phyloP scores from a whole-genome alignment of 2,888 invertebrate genomes.

The Cerastis rubricosa region DNA sequence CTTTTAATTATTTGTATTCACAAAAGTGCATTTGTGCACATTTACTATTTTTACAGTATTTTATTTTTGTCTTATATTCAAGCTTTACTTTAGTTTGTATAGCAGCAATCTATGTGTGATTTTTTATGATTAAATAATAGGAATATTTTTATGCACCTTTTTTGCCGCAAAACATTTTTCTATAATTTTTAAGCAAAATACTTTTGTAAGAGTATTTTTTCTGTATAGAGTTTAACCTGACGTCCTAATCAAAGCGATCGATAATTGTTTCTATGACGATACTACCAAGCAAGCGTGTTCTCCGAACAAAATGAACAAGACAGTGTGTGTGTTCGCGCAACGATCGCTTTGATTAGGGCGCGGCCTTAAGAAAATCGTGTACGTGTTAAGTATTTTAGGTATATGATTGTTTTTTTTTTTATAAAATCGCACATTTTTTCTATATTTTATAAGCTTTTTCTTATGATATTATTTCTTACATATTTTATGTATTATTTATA shows the following conservation, averaged over 20 bases:
- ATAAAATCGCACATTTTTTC: neutral
- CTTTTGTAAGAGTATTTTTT: neutral
- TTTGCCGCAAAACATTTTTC: neutral
- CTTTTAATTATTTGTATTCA: slow-evolving; percentile 28
- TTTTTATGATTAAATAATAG: slow-evolving; percentile 13
- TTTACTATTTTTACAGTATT: slow-evolving; percentile 43
- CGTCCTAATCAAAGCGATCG: neutral
- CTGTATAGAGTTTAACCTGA: neutral
- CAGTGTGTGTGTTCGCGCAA: neutral
- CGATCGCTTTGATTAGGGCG: neutral
- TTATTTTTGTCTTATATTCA: neutral
- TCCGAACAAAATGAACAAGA: neutral
- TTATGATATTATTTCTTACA: slow-evolving; percentile 38
- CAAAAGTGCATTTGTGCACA: slow-evolving; percentile 33
- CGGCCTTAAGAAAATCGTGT: neutral
- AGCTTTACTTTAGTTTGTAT: slow-evolving; percentile 33
- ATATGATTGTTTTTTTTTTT: neutral
- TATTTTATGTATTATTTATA: slow-evolving; percentile 57
- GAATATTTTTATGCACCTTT: slow-evolving; percentile 6
- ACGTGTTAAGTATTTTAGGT: slow-evolving; percentile 7
- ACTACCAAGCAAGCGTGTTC: neutral
- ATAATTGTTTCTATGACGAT: neutral
- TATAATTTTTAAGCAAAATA: neutral
- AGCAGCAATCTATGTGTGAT: neutral
- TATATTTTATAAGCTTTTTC: slow-evolving; percentile 10